Base-by-base conservation (phyloP, 2,113 vertebrate species). In the Pyxicephalus adspersus region DNA sequence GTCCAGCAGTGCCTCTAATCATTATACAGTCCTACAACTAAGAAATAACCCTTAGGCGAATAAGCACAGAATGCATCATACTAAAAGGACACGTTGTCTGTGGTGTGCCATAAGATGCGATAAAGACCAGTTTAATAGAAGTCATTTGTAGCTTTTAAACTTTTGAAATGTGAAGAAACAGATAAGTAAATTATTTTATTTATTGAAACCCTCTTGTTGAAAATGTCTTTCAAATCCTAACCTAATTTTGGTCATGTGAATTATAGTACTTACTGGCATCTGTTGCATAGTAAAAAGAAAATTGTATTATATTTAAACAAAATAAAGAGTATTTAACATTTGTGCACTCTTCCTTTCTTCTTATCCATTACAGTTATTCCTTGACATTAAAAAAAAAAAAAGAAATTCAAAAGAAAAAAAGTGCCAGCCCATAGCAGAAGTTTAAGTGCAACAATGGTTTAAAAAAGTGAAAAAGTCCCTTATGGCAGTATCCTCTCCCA, bases 171-270 rank as follows among this genome's bases (percentile, higher is more conserved):
- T 54, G 57, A 29, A 73, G 6, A 72, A 52, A 81, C 67, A n/a
- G 55, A 73, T 91, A 88, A 93, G 92, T 91, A 92, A 92, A 91
- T 93, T 94, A 92, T 93, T 93, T 94, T 92, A 93, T 93, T 94
- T 94, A 92, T 91, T 93, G 93, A 93, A 91, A 87, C 88, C 86
- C 89, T 91, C 90, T 90, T 73, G 22, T 91, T 89, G 89, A 91
- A 86, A 91, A 89, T 85, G 89, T 92, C 88, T 93, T 93, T 92
- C 86, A 87, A 89, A 81, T 63, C 90, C 91, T 89, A 73, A 66
- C 66, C 73, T 87, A 83, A 85, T 89, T 93, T 92, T 90, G 90
- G 92, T 92, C 92, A 90, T 70, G 88, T 94, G 91, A 89, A 89
- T 88, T 85, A 89, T 86, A 90, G 85, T 86, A 90, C 89, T 91